Evolutionary conservation across 2,888 invertebrate species (phyloP).

Genomic region (Xanthostigma xanthostigma): DNA sequence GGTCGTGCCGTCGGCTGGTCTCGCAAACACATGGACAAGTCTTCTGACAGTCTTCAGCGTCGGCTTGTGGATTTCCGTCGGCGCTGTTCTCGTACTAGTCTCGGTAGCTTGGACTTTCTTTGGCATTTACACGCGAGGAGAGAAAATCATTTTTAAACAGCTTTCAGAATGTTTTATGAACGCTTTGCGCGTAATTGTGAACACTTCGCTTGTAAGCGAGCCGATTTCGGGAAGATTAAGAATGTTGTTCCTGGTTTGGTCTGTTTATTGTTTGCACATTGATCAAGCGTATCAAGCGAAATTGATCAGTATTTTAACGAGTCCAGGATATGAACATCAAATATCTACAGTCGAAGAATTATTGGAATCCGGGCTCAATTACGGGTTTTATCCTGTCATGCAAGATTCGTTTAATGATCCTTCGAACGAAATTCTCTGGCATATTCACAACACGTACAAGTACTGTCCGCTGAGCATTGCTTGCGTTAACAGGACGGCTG

Average conservation of each 20-base stretch:
- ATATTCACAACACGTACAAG: conserved; percentile 11
- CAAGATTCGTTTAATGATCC: conserved; percentile 5
- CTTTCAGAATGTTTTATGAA: conserved; percentile 7
- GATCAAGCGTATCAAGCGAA: conserved; percentile 40
- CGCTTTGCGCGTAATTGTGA: conserved; percentile 25
- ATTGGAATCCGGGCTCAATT: conserved; percentile 29
- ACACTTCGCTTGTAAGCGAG: conserved; percentile 29
- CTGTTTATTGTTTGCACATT: conserved; percentile 36
- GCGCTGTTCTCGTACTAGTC: conserved; percentile 21
- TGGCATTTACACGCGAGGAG: conserved; percentile 1
- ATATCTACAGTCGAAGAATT: conserved; percentile 35
- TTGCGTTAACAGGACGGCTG: conserved; percentile 14
- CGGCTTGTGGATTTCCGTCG: conserved; percentile 32
- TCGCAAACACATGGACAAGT: conserved; percentile 33
- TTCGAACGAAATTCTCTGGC: conserved; percentile 5
- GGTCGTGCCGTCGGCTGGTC: conserved; percentile 34
- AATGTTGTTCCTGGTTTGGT: conserved; percentile 35
- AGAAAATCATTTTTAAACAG: conserved; percentile 1
- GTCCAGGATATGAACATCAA: conserved; percentile 37
- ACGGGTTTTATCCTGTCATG: conserved; percentile 23
- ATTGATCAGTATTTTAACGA: conserved; percentile 37
- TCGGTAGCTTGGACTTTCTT: conserved; percentile 8
- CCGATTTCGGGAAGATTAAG: conserved; percentile 32
- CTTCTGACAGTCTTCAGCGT: conserved; percentile 32
- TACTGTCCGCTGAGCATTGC: conserved; percentile 11